Evolutionary conservation across 2,113 vertebrate species (phyloP).

Genomic region (Trichomycterus rosablanca): DNA sequence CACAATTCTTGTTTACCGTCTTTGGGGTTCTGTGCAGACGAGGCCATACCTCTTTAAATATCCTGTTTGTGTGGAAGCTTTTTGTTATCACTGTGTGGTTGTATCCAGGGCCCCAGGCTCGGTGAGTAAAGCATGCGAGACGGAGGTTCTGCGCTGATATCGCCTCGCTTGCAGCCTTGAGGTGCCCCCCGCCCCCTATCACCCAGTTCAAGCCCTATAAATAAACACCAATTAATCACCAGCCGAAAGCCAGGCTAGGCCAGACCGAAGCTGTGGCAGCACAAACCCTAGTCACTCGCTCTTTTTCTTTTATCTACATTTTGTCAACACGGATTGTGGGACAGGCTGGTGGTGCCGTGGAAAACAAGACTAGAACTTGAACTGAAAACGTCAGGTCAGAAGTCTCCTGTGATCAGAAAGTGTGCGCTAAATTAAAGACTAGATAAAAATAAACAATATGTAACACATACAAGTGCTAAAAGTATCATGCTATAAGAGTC

Average conservation of each 20-base stretch:
- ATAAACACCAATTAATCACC: conserved; percentile 80
- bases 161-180: conserved; percentile 64
- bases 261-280: conserved; percentile 60
- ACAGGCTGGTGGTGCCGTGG: conserved; percentile 50
- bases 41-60: conserved; percentile 60
- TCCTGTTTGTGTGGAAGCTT: conserved; percentile 52
- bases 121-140: conserved; percentile 61
- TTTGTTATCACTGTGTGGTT: conserved; percentile 40
- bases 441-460: too few species aligned
- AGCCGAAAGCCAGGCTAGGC: conserved; percentile 65
- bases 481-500: too few species aligned
- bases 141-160: conserved; percentile 65
- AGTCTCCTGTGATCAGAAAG: too few species aligned
- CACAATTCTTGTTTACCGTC: conserved; percentile 53
- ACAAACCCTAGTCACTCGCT: conserved; percentile 34
- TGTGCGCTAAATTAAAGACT: too few species aligned
- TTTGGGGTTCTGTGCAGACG: conserved; percentile 29
- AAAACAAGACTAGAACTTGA: too few species aligned
- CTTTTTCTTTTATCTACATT: conserved; percentile 48
- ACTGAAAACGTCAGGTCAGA: too few species aligned
- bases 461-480: too few species aligned
- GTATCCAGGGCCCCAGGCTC: conserved; percentile 47
- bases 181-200: conserved; percentile 28
- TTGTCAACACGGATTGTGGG: conserved; percentile 66
- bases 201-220: conserved; percentile 72